Evolutionary conservation across 2,113 vertebrate species (phyloP).

Genomic region (Recurvirostra avosetta): DNA sequence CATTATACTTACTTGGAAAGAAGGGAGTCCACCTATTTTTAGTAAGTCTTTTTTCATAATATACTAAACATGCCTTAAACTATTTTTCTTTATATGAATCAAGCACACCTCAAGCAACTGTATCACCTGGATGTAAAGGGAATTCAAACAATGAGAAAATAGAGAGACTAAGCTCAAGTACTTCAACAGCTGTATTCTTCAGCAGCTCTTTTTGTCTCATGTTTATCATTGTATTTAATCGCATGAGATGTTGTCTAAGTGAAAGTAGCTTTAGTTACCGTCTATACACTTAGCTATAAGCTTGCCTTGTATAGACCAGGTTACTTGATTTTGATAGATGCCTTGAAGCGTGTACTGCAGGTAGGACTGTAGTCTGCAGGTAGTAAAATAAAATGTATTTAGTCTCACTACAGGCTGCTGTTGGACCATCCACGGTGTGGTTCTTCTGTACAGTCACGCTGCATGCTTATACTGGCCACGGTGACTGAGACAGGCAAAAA

Average conservation of each 20-base stretch:
- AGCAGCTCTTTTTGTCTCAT: neutral
- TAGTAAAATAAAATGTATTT: neutral
- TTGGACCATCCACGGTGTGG: neutral
- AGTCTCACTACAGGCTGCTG: neutral
- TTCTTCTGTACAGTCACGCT: neutral
- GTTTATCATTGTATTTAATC: neutral
- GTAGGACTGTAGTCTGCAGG: slow-evolving; percentile 10
- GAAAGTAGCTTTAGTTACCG: slow-evolving; percentile 1
- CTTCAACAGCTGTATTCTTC: neutral
- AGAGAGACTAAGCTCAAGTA: neutral
- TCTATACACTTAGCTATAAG: neutral
- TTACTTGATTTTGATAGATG: neutral
- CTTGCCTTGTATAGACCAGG: neutral
- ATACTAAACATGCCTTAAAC: slow-evolving; percentile 67
- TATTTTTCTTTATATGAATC: slow-evolving; percentile 10
- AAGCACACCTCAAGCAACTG: slow-evolving; percentile 50
- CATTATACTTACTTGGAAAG: neutral
- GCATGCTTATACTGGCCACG: neutral
- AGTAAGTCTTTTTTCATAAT: slow-evolving; percentile 3
- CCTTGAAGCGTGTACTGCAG: neutral
- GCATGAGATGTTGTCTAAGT: slow-evolving; percentile 26
- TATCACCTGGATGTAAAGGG: slow-evolving; percentile 45
- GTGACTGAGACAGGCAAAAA: neutral
- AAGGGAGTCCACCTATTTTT: slow-evolving; percentile 26
- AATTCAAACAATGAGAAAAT: slow-evolving; percentile 3